These are phyloP conservation scores for Trypoxylon attenuatum DNA, from an alignment of 2,888 invertebrate genomes.

Conservation along the genomic window DNA sequence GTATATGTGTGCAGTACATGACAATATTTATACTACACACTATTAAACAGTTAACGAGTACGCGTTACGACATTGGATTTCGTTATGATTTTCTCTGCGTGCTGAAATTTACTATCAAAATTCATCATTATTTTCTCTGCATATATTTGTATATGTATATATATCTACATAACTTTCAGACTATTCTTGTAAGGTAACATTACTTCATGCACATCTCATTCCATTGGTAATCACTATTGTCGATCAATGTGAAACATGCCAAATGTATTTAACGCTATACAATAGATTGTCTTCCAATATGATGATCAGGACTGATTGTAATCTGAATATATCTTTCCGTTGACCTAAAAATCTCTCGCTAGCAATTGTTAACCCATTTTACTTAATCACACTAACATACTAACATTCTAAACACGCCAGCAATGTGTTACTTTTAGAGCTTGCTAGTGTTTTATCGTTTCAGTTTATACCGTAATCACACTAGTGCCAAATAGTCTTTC, in stretches of 20 bases:
- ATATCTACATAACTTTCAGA: too few species aligned
- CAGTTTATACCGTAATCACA: conserved; percentile 20
- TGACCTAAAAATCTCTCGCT: not conserved
- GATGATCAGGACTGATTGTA: not conserved
- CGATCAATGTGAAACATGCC: not conserved
- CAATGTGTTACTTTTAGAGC: conserved; percentile 38
- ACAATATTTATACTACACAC: conserved; percentile 11
- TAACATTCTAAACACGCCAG: conserved; percentile 21
- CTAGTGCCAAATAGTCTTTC: conserved; percentile 16
- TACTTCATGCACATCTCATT: not conserved
- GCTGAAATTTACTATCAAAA: not conserved
- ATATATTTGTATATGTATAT: too few species aligned
- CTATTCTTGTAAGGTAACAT: not conserved
- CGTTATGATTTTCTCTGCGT: conserved; percentile 1
- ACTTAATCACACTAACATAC: conserved; percentile 16
- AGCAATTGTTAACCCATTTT: conserved; percentile 1
- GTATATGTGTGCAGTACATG: conserved; percentile 18
- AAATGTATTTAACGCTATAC: too few species aligned
- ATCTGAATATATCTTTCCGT: not conserved
- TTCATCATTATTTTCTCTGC: not conserved
- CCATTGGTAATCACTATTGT: not conserved
- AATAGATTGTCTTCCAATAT: too few species aligned
- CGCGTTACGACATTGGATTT: not conserved
- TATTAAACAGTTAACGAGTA: conserved; percentile 13
- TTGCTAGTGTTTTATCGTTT: conserved; percentile 33